Evolutionary conservation across 2,888 invertebrate genomes (phyloP), one percentile per base, ranked within the genome.

Genomic region (Steinernema hermaphroditum): DNA sequence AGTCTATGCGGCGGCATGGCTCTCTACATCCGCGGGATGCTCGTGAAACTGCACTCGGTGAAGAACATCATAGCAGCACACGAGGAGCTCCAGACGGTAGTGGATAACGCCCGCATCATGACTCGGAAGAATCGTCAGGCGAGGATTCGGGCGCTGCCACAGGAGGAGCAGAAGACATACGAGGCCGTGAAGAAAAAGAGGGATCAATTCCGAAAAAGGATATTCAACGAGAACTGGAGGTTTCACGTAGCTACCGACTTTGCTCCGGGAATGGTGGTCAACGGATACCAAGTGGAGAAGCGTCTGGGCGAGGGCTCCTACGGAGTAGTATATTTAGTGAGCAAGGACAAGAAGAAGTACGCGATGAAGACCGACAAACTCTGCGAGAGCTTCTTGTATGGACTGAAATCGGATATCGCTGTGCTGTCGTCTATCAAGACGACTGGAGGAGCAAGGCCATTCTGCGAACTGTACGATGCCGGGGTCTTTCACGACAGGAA

Each of bases 401-500:
- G 54, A 12, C 54, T 54, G 6, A 54, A 54, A 27, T 22, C 27
- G 54, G 54, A 54, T 27, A 54, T 54, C 27, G 54, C 54, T 12
- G 54, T 54, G 24, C 54, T 54, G 24, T 27, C 54, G 22, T 24
- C 54, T 6, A 27, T 54, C 6, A 22, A 54, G 54, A 4, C 16
- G 2, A 27, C 2, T 22, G 54, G 54, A 22, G 4, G 8, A 4
- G 46, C 46, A n/a, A 16, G 46, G 16, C 54, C 9, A 4, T 54
- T 54, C 27, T 54, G 54, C 54, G 6, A 22, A 27, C 54, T 54
- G 8, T 2, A 27, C 4, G 54, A 54, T 27, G 54, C 54, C 16
- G 54, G 54, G 2, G 54, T 54, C 24, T 54, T 54, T 22, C 54
- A 54, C 54, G 54, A 54, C 54, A 14, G 27, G 14, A 54, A 54